Conservation (phyloP, 2,113 vertebrate species). For the Oophaga pumilio region DNA sequence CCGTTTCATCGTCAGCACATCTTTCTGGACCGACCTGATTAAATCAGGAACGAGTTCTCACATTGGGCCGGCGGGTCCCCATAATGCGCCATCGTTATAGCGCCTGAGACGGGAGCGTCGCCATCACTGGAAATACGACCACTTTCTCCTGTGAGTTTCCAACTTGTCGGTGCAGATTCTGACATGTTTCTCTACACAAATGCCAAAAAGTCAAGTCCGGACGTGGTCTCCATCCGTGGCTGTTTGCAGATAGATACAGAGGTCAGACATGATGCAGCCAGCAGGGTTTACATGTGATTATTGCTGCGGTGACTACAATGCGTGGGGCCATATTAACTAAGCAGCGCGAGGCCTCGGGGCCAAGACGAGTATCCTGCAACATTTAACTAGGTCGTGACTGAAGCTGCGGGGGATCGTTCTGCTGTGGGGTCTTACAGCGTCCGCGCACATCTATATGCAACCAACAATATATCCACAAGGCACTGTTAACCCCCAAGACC, state of each 20-base stretch:
- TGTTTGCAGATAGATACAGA: slow-evolving; percentile 9
- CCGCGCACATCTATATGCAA: slow-evolving; percentile 4
- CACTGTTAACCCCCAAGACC: slow-evolving; percentile 44
- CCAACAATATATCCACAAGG: slow-evolving; percentile 8
- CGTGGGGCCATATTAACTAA: slow-evolving; percentile 33
- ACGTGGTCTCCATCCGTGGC: background rate
- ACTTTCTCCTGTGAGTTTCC: slow-evolving; percentile 34
- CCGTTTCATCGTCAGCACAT: background rate
- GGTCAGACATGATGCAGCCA: background rate
- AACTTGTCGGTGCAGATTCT: slow-evolving; percentile 19
- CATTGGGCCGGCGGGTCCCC: background rate
- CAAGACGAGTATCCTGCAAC: slow-evolving; percentile 15
- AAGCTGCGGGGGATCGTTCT: slow-evolving; percentile 14
- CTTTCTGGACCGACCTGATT: slow-evolving; percentile 29
- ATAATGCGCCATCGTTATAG: slow-evolving; percentile 19
- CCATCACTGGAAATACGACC: slow-evolving; percentile 36
- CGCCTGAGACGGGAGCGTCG: slow-evolving; percentile 15
- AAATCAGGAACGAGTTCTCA: background rate
- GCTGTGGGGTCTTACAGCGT: slow-evolving; percentile 28
- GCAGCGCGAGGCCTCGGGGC: background rate
- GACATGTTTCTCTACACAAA: slow-evolving; percentile 1
- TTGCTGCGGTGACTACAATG: background rate
- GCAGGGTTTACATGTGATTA: background rate
- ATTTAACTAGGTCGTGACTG: slow-evolving; percentile 33
- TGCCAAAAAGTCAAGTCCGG: slow-evolving; percentile 21